These are phyloP conservation scores for Formica aserva DNA, from an alignment of 2,888 invertebrate genomes.

Conservation along the genomic window DNA sequence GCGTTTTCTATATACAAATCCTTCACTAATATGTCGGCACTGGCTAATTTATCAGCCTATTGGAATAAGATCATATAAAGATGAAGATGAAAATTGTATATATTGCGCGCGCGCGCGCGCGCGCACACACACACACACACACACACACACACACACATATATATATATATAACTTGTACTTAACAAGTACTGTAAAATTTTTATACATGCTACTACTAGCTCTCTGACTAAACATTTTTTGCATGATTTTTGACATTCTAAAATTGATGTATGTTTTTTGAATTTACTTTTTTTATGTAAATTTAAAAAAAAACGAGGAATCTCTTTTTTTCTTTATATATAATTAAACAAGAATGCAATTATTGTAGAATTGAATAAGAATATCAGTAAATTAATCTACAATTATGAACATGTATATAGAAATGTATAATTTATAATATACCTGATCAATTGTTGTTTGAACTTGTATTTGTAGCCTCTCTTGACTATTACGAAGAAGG, in stretches of 20 bases:
- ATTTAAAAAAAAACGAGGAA: not conserved
- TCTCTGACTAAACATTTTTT: not conserved
- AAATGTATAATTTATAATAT: constrained; percentile 48
- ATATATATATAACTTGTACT: too few species aligned
- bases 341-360: not conserved
- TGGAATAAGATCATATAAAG: constrained; percentile 38
- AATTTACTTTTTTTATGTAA: not conserved
- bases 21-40: constrained; percentile 92
- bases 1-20: constrained; percentile 95
- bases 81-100: constrained; percentile 31
- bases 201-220: not conserved
- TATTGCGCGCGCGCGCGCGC: too few species aligned
- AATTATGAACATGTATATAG: not conserved
- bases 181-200: not conserved
- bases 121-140: too few species aligned
- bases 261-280: not conserved
- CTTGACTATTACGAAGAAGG: constrained; percentile 87
- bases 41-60: constrained; percentile 90
- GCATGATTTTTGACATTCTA: not conserved
- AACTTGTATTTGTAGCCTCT: constrained; percentile 87
- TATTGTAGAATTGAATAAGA: not conserved
- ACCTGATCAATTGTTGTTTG: constrained; percentile 87
- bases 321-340: not conserved
- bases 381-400: not conserved
- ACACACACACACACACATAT: too few species aligned